These are phyloP conservation scores for Probaryconus sp. DNA, from an alignment of 1,140 invertebrate species.

Conservation along the genomic window DNA sequence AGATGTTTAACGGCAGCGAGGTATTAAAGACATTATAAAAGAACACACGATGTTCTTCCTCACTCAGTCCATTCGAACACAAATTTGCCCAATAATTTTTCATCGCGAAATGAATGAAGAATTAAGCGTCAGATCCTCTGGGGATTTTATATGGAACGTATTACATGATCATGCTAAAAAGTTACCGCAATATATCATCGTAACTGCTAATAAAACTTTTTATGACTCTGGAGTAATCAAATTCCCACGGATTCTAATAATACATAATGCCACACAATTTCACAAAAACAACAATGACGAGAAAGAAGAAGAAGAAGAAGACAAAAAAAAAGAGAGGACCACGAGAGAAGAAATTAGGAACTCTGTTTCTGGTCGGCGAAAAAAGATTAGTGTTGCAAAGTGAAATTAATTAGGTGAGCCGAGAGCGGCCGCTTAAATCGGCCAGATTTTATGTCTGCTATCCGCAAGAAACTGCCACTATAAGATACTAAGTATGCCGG, in stretches of 20 bases:
- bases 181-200: slow-evolving; percentile 60
- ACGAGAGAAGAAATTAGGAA: not conserved
- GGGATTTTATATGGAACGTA: slow-evolving; percentile 33
- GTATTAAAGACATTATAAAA: no score
- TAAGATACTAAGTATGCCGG: slow-evolving; percentile 44
- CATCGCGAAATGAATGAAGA: slow-evolving; percentile 50
- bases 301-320: not conserved
- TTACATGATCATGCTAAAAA: slow-evolving; percentile 49
- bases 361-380: slow-evolving; percentile 9
- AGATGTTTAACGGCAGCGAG: slow-evolving; percentile 43
- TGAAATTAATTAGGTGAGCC: slow-evolving; percentile 56
- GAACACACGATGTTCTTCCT: no score
- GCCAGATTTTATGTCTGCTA: slow-evolving; percentile 38
- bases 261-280: slow-evolving; percentile 51
- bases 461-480: slow-evolving; percentile 19
- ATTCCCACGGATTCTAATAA: slow-evolving; percentile 60
- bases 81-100: no score
- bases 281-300: slow-evolving; percentile 39
- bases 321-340: not conserved
- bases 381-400: slow-evolving; percentile 36
- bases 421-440: slow-evolving; percentile 21
- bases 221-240: slow-evolving; percentile 59
- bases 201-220: slow-evolving; percentile 63
- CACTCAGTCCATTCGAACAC: no score
- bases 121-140: slow-evolving; percentile 40